Evolutionary conservation across 2,113 vertebrate species (phyloP), one percentile per base, ranked within the genome.

Genomic region (Oxygymnocypris stewartii): DNA sequence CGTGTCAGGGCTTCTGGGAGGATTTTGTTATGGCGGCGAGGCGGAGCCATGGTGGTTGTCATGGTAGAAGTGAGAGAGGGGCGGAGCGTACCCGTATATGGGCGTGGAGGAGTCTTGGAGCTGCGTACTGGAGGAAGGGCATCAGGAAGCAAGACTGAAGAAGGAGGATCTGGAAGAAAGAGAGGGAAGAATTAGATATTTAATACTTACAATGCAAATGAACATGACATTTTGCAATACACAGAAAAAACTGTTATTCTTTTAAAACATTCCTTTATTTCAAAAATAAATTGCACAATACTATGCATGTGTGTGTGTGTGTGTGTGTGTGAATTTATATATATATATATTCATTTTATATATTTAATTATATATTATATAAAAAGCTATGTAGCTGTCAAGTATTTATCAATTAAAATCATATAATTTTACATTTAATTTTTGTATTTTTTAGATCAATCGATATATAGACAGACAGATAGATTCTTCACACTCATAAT

Each of bases 51-150:
- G 71, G 88, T 87, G 49, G 86, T 89, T 0, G 96, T 96, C 75
- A 95, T 98, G 75, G 97, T 98, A 44, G 93, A 95, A 0, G 95
- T 96, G 59, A 97, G 95, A 78, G 96, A 94, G 12, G 93, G 95
- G 42, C 85, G 87, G 25, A 87, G 83, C 0, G 85, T 88, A n/a
- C 85, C 89, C 1, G 89, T 90, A 77, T 90, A 90, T 49, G 89
- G 87, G 16, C 88, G 89, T 12, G 89, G 87, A 23, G 85, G 89
- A 54, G 67, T 57, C 13, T 83, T 90, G 79, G 79, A 85, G 28
- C 78, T 88, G 11, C 89, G 86, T 8, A 23, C 67, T 12, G 87
- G 89, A 4, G 89, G 87, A 25, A 88, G 67, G n/a, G 65, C 73
- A 12, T 90, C 89, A 3, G 89, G 89, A 51, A 88, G 85, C 74